Percentiles rank a stretch among this genome's conserved stretches.
Conservation (phyloP, 2,797 vertebrate species). For the Oophaga sylvatica region DNA sequence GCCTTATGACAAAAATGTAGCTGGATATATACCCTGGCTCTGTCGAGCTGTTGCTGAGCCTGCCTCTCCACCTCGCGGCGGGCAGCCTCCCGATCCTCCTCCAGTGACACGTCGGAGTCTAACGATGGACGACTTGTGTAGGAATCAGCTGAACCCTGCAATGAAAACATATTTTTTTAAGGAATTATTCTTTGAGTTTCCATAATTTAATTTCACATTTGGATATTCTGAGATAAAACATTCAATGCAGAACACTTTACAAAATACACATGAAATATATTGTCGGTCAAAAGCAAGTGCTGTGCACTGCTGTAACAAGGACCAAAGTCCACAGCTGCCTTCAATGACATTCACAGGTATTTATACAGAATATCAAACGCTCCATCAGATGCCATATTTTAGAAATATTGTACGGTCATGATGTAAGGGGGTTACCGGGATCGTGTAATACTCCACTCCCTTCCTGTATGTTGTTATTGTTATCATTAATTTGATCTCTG, state of each 20-base stretch:
- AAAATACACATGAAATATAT: background rate
- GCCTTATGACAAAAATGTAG: background rate
- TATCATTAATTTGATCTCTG: too few species aligned
- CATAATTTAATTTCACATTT: background rate
- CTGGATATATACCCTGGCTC: conserved; percentile 84
- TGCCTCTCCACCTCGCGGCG: conserved; percentile 95
- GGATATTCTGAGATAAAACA: background rate
- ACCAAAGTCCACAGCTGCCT: too few species aligned
- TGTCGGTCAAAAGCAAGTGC: background rate
- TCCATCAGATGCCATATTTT: too few species aligned
- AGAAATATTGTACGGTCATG: too few species aligned
- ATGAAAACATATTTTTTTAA: background rate
- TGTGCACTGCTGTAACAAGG: too few species aligned
- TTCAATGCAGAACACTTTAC: background rate
- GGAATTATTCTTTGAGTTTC: background rate
- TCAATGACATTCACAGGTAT: too few species aligned
- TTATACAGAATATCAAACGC: too few species aligned
- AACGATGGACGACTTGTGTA: conserved; percentile 94
- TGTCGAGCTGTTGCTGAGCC: conserved; percentile 94
- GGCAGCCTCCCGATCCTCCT: conserved; percentile 95
- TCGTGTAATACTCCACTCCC: too few species aligned
- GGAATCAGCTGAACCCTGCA: conserved; percentile 93
- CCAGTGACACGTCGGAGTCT: conserved; percentile 97
- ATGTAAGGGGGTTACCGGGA: too few species aligned
- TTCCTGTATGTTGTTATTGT: too few species aligned